Percentiles rank a stretch among this genome's conserved stretches.
phyloP scores from a whole-genome alignment of 2,797 vertebrate genomes.

The Ceyx erithaca region DNA sequence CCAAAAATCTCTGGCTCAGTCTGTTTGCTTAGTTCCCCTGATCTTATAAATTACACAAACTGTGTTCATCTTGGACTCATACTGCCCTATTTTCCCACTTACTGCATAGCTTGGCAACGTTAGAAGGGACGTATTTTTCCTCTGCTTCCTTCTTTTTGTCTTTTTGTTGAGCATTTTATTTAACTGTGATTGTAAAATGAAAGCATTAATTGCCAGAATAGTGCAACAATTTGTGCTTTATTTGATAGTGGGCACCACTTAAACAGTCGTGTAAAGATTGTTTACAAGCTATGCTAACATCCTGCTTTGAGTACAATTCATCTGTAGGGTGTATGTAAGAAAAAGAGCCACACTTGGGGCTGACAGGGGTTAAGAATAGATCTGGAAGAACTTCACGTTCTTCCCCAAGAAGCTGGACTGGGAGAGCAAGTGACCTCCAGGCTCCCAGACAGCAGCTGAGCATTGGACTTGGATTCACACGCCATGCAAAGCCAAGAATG shows the following conservation, averaged over 20 bases:
- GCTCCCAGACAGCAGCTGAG: neutral
- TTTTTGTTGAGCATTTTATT: neutral
- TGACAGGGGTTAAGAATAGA: neutral
- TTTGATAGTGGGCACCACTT: neutral
- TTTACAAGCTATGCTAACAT: neutral
- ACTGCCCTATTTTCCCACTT: neutral
- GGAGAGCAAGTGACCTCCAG: neutral
- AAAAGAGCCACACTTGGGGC: neutral
- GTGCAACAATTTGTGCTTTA: accelerated
- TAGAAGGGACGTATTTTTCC: neutral
- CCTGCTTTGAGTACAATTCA: neutral
- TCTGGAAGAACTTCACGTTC: neutral
- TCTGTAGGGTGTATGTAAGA: neutral
- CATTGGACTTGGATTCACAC: accelerated
- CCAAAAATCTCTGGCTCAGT: neutral
- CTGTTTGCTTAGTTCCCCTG: neutral
- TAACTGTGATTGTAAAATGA: neutral
- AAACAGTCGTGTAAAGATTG: neutral
- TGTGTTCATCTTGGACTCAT: neutral
- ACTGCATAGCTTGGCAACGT: neutral
- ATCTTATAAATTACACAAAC: neutral
- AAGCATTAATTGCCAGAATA: neutral
- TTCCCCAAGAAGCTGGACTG: neutral
- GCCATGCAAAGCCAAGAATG: neutral
- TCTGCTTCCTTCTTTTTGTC: neutral